A percentile compares a stretch with the other conserved stretches of the same genome.
phyloP scores from a whole-genome alignment of 1,140 invertebrate genomes.

The Colletes latitarsis region DNA sequence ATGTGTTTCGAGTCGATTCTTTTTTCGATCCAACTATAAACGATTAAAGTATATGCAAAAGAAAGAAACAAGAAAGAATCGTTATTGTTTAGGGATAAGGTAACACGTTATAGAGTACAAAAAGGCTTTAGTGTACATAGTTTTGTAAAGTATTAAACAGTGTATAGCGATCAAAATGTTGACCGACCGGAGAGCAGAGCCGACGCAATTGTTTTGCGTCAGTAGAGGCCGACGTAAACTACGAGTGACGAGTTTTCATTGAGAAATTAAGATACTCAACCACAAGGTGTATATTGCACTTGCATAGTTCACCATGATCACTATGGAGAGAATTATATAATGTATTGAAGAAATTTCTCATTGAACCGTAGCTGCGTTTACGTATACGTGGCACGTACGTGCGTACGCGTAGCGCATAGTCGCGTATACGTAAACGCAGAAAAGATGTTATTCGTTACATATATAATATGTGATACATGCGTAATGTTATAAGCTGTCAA shows the following conservation, averaged over 20 bases:
- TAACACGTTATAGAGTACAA: slow-evolving; percentile 73
- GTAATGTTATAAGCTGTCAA: slow-evolving; percentile 77
- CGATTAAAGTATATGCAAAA: slow-evolving; percentile 2
- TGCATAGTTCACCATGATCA: background rate
- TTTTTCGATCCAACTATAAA: background rate
- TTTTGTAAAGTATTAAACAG: slow-evolving; percentile 79
- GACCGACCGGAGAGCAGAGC: background rate
- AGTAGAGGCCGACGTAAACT: slow-evolving; percentile 5
- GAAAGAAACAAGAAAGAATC: slow-evolving; percentile 58
- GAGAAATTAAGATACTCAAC: background rate
- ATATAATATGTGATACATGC: slow-evolving; percentile 73
- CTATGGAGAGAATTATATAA: background rate
- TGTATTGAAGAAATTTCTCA: slow-evolving; percentile 39
- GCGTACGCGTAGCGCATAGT: background rate
- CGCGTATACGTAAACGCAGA: slow-evolving; percentile 64
- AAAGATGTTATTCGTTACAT: slow-evolving; percentile 62
- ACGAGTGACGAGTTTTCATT: slow-evolving; percentile 24
- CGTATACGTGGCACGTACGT: slow-evolving; percentile 51
- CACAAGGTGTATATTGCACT: background rate
- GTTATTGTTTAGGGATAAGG: slow-evolving; percentile 70
- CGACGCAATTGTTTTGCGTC: background rate
- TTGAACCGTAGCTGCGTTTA: slow-evolving; percentile 68
- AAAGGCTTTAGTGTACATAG: slow-evolving; percentile 80
- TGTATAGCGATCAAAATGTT: slow-evolving; percentile 63
- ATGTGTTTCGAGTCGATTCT: background rate